Evolutionary conservation across 2,888 invertebrate species (phyloP), one percentile per base, ranked within the genome.

Genomic region (Volucella zonaria): DNA sequence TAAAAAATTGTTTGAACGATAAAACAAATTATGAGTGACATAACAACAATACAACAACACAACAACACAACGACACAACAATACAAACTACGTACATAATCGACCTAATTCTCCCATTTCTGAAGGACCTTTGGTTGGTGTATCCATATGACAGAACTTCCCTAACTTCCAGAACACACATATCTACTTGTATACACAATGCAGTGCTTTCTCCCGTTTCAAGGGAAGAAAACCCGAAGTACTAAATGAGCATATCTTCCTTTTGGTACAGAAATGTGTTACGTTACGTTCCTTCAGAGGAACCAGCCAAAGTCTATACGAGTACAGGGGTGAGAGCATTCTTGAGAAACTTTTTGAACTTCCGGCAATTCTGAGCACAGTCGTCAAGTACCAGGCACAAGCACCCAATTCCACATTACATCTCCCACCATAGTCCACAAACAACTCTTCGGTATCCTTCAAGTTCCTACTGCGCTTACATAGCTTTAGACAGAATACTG

Each of bases 341-440:
- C 85, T 85, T 73, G n/a, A 62, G 56, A 85, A 81, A 81, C 38
- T 81, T 85, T 85, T 81, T 68, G 81, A 81, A 85, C 85, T 85
- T 85, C 85, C 85, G 85, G 76, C 81, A 85, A 52, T 85, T 85
- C 71, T 73, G 80, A 76, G 67, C 81, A 61, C 73, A 62, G 43
- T 70, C 51, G 51, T 45, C 66, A 54, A 6, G 31, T 43, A 49
- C 52, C 54, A 52, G 38, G 18, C 54, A 52, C 8, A 15, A 18
- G 45, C 42, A 51, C 75, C 15, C 45, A 18, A 59, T 40, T n/a
- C 18, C 38, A 51, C 45, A 81, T 14, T 49, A 59, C 40, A 54
- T 10, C 40, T 68, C 61, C 11, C 49, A 23, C 15, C 12, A 42
- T 47, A 62, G 43, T 43, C 14, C 38, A 43, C 52, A 38, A 73